phyloP scores from a whole-genome alignment of 2,113 vertebrate species.

The Microcebus tavaratra region DNA sequence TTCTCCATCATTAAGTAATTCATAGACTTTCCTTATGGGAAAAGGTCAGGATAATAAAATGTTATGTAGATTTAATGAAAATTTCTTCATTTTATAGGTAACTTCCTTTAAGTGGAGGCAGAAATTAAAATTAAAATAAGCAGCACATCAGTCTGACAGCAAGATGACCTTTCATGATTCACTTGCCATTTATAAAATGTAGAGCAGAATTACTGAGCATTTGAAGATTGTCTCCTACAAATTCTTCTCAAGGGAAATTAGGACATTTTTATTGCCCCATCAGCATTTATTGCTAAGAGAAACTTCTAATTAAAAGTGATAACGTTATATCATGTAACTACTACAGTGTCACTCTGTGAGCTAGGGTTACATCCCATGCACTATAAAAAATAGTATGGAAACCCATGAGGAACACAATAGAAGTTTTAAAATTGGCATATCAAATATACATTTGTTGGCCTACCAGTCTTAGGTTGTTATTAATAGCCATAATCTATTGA shows the following conservation, averaged over 20 bases:
- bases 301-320: conserved; percentile 82
- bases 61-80: conserved; percentile 49
- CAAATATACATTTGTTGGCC: background rate
- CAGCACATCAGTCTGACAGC: conserved; percentile 62
- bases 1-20: conserved; percentile 36
- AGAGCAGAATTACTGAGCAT: conserved; percentile 66
- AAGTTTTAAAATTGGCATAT: conserved; percentile 4
- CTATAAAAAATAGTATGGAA: background rate
- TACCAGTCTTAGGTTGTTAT: background rate
- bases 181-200: conserved; percentile 75
- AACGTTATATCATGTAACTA: conserved; percentile 71
- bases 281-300: conserved; percentile 78
- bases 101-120: conserved; percentile 55
- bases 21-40: conserved; percentile 14
- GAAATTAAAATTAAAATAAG: conserved; percentile 76
- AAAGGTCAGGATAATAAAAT: conserved; percentile 71
- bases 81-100: conserved; percentile 47
- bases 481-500: background rate
- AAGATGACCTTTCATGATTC: conserved; percentile 78
- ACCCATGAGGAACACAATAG: background rate
- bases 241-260: conserved; percentile 82
- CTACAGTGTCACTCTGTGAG: conserved; percentile 54
- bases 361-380: conserved; percentile 36
- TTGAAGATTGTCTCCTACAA: conserved; percentile 61
- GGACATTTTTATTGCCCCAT: conserved; percentile 73